Evolutionary conservation across 1,140 invertebrate genomes (phyloP).

Genomic region (Bactericera cockerelli): DNA sequence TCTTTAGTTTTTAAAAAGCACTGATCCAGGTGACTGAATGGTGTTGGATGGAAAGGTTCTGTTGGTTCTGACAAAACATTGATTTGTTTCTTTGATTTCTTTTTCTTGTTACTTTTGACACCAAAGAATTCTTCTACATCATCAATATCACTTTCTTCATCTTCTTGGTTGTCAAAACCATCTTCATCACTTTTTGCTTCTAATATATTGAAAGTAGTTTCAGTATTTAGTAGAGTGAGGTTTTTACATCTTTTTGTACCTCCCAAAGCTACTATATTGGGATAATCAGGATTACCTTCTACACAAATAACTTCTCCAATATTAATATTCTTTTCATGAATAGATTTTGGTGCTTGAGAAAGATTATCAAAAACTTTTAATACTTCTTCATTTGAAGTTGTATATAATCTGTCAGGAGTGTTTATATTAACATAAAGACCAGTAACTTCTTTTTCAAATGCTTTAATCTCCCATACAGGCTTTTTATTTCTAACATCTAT

Average conservation of each 20-base stretch:
- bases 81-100: slow-evolving; percentile 7
- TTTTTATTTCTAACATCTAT: slow-evolving; percentile 56
- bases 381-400: slow-evolving; percentile 50
- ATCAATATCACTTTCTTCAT: slow-evolving; percentile 5
- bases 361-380: slow-evolving; percentile 64
- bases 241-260: slow-evolving; percentile 68
- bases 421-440: slow-evolving; percentile 32
- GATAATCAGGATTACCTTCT: slow-evolving; percentile 58
- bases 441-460: slow-evolving; percentile 67
- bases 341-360: slow-evolving; percentile 27
- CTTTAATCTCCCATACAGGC: slow-evolving; percentile 57
- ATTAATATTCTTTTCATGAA: slow-evolving; percentile 42
- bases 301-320: slow-evolving; percentile 59
- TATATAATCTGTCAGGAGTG: slow-evolving; percentile 38
- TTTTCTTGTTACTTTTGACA: neutral
- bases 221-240: slow-evolving; percentile 52
- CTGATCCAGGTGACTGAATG: neutral
- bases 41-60: neutral
- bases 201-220: slow-evolving; percentile 1
- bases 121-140: slow-evolving; percentile 6
- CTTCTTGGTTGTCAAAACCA: neutral
- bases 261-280: slow-evolving; percentile 60
- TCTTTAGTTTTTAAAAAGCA: neutral
- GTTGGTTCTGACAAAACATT: neutral
- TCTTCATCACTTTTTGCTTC: neutral